A percentile compares a stretch with the other conserved stretches of the same genome.
Evolutionary conservation across 2,113 vertebrate genomes (phyloP).

Genomic region (Neodon shergylaensis): DNA sequence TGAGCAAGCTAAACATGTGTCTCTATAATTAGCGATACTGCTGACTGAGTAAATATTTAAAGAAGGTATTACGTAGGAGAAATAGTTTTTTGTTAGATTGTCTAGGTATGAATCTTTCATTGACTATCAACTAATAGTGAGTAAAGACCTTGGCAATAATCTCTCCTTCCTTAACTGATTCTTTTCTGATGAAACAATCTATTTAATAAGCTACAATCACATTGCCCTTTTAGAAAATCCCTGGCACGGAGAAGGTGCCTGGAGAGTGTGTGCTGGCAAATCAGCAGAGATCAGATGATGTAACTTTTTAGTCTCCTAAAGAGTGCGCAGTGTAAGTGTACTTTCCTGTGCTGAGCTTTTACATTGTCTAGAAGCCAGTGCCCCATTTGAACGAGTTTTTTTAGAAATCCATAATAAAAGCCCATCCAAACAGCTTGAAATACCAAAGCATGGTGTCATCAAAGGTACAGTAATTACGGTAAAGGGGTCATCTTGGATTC

Average conservation of each 20-base stretch:
- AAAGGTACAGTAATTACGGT: constrained; percentile 60
- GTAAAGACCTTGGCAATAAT: not conserved
- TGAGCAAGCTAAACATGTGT: not conserved
- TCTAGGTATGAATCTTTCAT: not conserved
- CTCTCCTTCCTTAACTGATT: not conserved
- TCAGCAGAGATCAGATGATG: not conserved
- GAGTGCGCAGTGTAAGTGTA: not conserved
- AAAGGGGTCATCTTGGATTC: constrained; percentile 61
- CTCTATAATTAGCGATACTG: constrained; percentile 36
- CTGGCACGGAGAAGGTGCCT: not conserved
- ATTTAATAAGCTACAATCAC: not conserved
- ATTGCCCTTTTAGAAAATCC: not conserved
- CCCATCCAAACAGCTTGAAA: constrained; percentile 52
- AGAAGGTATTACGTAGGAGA: not conserved
- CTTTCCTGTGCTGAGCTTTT: not conserved
- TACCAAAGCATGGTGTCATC: constrained; percentile 40
- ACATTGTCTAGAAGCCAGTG: not conserved
- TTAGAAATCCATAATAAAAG: not conserved
- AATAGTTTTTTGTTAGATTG: not conserved
- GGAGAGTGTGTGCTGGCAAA: not conserved
- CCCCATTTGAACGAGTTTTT: constrained; percentile 12
- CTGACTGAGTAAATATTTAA: constrained; percentile 14
- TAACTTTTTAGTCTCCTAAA: not conserved
- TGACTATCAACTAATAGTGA: not conserved
- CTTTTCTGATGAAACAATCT: not conserved